Conservation (phyloP, 2,888 invertebrate genomes). For the Galerucella pusilla region DNA sequence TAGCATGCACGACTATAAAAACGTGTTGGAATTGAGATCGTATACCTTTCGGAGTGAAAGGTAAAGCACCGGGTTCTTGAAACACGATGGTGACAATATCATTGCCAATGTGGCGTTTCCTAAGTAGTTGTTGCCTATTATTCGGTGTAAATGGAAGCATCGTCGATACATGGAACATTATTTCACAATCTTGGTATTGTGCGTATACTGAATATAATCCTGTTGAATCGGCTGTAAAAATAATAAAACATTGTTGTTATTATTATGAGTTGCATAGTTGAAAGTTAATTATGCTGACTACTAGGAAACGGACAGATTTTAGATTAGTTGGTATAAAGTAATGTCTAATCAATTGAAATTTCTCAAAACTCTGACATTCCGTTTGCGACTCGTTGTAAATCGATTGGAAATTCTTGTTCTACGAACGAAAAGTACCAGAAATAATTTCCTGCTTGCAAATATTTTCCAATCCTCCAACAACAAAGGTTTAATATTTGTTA, state of each 20-base stretch:
- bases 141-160: constrained; percentile 96
- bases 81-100: constrained; percentile 98
- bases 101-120: constrained; percentile 97
- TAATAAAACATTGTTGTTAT: background rate
- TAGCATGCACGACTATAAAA: constrained; percentile 89
- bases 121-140: constrained; percentile 91
- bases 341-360: too few relatives aligned
- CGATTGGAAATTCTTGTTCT: too few relatives aligned
- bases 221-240: constrained; percentile 83
- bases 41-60: constrained; percentile 94
- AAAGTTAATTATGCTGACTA: background rate
- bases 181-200: constrained; percentile 89
- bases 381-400: too few relatives aligned
- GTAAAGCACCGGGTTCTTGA: constrained; percentile 89
- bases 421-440: too few relatives aligned
- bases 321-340: too few relatives aligned
- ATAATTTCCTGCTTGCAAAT: too few relatives aligned
- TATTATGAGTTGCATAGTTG: background rate
- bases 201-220: constrained; percentile 94
- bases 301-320: too few relatives aligned
- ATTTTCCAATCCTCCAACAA: too few relatives aligned
- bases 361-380: too few relatives aligned
- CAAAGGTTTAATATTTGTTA: too few relatives aligned
- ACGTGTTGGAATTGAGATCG: constrained; percentile 98
- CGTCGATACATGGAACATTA: constrained; percentile 98